phyloP scores from a whole-genome alignment of 2,113 vertebrate genomes.

The Heptranchias perlo region DNA sequence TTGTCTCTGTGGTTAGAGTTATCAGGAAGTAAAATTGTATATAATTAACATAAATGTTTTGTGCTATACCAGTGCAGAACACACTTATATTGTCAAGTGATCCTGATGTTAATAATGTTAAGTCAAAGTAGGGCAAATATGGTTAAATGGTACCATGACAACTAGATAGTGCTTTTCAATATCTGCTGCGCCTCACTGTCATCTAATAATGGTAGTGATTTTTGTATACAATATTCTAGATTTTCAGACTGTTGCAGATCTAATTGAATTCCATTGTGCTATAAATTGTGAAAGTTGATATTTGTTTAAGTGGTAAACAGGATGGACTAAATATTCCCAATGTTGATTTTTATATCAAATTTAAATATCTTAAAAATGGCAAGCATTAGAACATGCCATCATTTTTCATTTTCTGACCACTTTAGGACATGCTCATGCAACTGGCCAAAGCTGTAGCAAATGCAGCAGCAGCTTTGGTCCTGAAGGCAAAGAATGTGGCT shows the following conservation, averaged over 20 bases:
- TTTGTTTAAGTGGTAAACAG: neutral
- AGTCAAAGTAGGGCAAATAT: neutral
- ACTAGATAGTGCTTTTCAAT: slow-evolving; percentile 20
- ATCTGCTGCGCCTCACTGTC: too few species aligned
- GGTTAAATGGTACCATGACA: neutral
- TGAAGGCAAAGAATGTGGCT: slow-evolving; percentile 93
- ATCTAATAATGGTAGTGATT: neutral
- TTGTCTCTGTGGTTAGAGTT: neutral
- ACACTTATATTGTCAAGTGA: neutral
- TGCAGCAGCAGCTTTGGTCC: slow-evolving; percentile 79
- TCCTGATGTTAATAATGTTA: neutral
- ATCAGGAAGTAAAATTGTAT: neutral
- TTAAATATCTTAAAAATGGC: neutral
- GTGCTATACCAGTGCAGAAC: neutral
- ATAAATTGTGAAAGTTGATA: neutral
- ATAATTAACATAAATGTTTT: neutral
- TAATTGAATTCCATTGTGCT: neutral
- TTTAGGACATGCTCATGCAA: slow-evolving; percentile 91
- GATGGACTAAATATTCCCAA: neutral
- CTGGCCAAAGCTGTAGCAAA: slow-evolving; percentile 89
- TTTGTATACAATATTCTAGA: neutral
- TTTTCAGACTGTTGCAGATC: neutral
- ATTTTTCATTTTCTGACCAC: neutral
- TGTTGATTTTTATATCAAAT: neutral
- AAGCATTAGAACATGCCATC: neutral